Evolutionary conservation across 2,113 vertebrate species (phyloP).

Genomic region (Sarotherodon lohbergeri): DNA sequence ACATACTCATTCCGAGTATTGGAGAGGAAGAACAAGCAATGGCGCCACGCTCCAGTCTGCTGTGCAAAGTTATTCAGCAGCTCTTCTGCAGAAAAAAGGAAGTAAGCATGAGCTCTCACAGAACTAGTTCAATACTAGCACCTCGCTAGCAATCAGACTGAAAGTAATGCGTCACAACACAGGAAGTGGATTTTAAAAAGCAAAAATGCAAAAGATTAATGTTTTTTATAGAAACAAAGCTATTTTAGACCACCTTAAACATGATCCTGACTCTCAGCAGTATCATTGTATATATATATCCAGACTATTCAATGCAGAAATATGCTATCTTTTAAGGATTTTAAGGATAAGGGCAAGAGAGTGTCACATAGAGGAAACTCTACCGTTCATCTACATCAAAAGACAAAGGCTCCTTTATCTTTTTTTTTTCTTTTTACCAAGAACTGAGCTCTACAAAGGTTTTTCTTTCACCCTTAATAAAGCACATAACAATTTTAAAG

Average conservation of each 20-base stretch:
- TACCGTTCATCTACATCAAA: not conserved
- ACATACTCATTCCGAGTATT: constrained; percentile 97
- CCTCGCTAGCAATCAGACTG: not conserved
- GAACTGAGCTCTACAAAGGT: not conserved
- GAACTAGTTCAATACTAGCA: not conserved
- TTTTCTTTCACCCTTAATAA: not conserved
- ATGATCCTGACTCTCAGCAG: not conserved
- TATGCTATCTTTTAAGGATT: not conserved
- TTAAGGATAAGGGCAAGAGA: not conserved
- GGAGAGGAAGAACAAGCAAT: constrained; percentile 97
- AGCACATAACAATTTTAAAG: not conserved
- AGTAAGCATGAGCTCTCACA: constrained; percentile 12
- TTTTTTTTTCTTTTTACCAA: not conserved
- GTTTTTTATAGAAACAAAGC: not conserved
- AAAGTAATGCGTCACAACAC: constrained; percentile 17
- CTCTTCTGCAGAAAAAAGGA: constrained; percentile 83
- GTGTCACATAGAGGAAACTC: not conserved
- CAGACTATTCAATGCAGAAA: not conserved
- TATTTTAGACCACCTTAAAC: not conserved
- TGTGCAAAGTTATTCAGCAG: constrained; percentile 98
- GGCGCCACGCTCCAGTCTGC: constrained; percentile 96
- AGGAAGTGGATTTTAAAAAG: constrained; percentile 25
- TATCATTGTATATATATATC: not conserved
- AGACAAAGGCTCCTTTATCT: not conserved
- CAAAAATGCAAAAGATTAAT: not conserved